Evolutionary conservation across 2,797 vertebrate genomes (phyloP), one percentile per base, ranked within the genome.

Genomic region (Kryptopterus vitreolus): DNA sequence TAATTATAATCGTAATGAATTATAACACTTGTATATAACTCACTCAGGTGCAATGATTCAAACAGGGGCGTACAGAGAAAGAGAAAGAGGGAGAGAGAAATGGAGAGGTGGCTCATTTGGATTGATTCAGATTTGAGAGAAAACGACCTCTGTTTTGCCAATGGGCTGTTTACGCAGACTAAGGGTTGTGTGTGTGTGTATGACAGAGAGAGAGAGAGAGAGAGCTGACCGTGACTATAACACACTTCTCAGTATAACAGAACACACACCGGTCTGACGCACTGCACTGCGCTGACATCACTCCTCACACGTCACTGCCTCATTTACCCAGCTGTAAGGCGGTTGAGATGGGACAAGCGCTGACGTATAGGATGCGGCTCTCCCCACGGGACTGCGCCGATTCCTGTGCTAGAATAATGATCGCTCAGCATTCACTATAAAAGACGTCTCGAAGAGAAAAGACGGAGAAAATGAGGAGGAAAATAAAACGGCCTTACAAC

Each of bases 241-340:
- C 84, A 81, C 81, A 86, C 82, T 88, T 86, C 84, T 89, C 84
- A 83, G 85, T 83, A 87, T 87, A 87, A 89, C 87, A 86, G 81
- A 90, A 89, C 87, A 87, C 83, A 83, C 88, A 90, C n/a, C n/a
- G 85, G 73, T 88, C 85, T 94, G 92, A 94, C 92, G 92, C 89
- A 92, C 81, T 88, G 83, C 89, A 92, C 81, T 88, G 83, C 90
- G 86, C 90, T 92, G 92, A 94, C 92, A 92, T 94, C 93, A 93
- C 76, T 78, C 85, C 82, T 20, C 22, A 84, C 82, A 81, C 88
- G 84, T 86, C 86, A 87, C 84, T 85, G 83, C 89, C 88, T 88
- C 86, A 90, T 85, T 85, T 85, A 78, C 77, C 48, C 24, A 75
- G 59, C 78, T 74, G 81, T 57, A 74, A 80, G 65, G 52, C 24